These are phyloP conservation scores for Gymnoscelis rufifasciata DNA, from an alignment of 2,888 invertebrate genomes.

Conservation along the genomic window DNA sequence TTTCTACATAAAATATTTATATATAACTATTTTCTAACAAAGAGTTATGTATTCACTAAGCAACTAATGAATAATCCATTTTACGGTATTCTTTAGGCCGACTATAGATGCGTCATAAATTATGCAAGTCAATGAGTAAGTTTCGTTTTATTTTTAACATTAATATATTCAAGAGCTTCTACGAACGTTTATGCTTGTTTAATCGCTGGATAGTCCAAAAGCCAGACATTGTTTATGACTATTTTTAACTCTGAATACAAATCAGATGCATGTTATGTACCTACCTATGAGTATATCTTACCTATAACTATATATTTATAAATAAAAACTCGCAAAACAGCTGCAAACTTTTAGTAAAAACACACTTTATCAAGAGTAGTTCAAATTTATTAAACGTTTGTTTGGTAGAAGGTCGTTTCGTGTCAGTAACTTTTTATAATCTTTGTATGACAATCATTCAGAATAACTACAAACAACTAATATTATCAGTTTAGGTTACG, in stretches of 20 bases:
- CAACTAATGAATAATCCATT: too few relatives aligned
- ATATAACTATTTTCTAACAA: too few relatives aligned
- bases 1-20: too few relatives aligned
- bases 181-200: neutral
- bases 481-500: constrained; percentile 11
- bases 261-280: too few relatives aligned
- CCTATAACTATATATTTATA: too few relatives aligned
- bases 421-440: constrained; percentile 34
- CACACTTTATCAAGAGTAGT: neutral
- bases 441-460: constrained; percentile 35
- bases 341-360: too few relatives aligned
- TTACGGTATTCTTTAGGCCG: neutral
- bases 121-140: too few relatives aligned
- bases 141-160: constrained; percentile 1
- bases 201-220: neutral
- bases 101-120: too few relatives aligned
- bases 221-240: neutral
- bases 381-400: constrained; percentile 14
- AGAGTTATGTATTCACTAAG: too few relatives aligned
- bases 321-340: too few relatives aligned
- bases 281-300: too few relatives aligned
- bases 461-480: constrained; percentile 21
- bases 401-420: constrained; percentile 33
- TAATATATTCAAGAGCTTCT: constrained; percentile 1
- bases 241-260: too few relatives aligned